Base-by-base conservation (phyloP, 2,113 vertebrate genomes). In the Craseonycteris thonglongyai region DNA sequence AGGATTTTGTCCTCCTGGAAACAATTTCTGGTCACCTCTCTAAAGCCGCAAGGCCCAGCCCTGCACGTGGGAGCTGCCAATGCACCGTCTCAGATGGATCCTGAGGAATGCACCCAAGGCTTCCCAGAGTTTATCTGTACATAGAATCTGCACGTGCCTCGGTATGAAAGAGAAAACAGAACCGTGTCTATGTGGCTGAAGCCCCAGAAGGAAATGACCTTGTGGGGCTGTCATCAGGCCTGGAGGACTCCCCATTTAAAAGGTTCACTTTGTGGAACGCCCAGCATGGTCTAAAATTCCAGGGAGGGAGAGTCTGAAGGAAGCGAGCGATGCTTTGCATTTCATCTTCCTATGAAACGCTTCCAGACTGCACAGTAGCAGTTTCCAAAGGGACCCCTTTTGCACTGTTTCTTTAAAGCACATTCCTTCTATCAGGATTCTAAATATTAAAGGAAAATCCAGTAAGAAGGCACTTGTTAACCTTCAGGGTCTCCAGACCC, bases 171-270 rank as follows among this genome's bases (percentile, higher is more conserved):
- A 91, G 21, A 56, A 93, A 91, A 47, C 7, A 24, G 35, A 83
- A 71, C 61, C 1, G 28, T 16, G 71, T 35, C 21, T 19, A 28
- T 7, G 11, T 24, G 16, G 33, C 38, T 3, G 19, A 76, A 84
- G 49, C 12, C 56, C 69, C 82, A 65, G 61, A 61, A 88, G 26
- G 35, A 59, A 87, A 51, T 1, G n/a, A n/a, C n/a, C n/a, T n/a
- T n/a, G n/a, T n/a, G n/a, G 0, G 12, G 3, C 13, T 14, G 1
- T 1, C 10, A 6, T 28, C 58, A 38, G 5, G 6, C n/a, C 16
- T 6, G 3, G 38, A 0, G 0, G 8, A 5, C 33, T 58, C 74
- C 14, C 7, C 15, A 10, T 18, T 42, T 30, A 30, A 80, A 58
- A 49, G 47, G 30, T 13, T 82, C 28, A 30, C 10, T 76, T 24